Percentiles rank a stretch among this genome's conserved stretches.
Conservation (phyloP, 2,888 invertebrate genomes). For the Cerceris ruficornis region DNA sequence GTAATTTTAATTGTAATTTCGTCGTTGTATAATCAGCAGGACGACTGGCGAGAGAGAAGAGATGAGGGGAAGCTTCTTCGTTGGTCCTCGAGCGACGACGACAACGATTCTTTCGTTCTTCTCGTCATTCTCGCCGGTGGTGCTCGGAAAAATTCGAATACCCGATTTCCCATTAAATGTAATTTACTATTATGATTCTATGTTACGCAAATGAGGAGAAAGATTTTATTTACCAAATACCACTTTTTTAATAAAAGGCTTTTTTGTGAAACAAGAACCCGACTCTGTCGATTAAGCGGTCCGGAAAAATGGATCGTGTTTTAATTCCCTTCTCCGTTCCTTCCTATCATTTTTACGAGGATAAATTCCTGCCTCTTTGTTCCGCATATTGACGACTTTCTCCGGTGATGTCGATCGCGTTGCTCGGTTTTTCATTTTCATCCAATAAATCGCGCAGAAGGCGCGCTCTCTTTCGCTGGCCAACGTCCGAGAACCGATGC, state of each 20-base stretch:
- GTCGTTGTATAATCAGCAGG: conserved; percentile 6
- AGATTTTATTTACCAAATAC: conserved; percentile 73
- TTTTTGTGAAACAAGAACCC: conserved; percentile 57
- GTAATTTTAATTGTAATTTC: conserved; percentile 26
- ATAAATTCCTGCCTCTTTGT: no score
- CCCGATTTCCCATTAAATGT: conserved; percentile 61
- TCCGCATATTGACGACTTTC: no score
- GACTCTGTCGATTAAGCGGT: not conserved
- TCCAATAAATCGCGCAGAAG: no score
- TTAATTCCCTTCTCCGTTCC: no score
- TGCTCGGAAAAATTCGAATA: conserved; percentile 29
- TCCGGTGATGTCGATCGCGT: no score
- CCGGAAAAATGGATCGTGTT: not conserved
- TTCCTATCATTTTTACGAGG: no score
- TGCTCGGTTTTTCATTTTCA: no score
- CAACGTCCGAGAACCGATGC: no score
- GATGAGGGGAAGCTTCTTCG: not conserved
- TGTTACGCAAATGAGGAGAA: conserved; percentile 67
- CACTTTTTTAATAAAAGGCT: conserved; percentile 71
- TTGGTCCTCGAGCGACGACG: not conserved
- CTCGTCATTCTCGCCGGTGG: not conserved
- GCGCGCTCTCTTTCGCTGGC: no score
- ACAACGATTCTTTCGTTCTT: no score
- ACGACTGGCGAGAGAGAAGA: not conserved
- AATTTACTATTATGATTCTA: conserved; percentile 67